Evolutionary conservation across 2,888 invertebrate genomes (phyloP).

Genomic region (Empis livida): DNA sequence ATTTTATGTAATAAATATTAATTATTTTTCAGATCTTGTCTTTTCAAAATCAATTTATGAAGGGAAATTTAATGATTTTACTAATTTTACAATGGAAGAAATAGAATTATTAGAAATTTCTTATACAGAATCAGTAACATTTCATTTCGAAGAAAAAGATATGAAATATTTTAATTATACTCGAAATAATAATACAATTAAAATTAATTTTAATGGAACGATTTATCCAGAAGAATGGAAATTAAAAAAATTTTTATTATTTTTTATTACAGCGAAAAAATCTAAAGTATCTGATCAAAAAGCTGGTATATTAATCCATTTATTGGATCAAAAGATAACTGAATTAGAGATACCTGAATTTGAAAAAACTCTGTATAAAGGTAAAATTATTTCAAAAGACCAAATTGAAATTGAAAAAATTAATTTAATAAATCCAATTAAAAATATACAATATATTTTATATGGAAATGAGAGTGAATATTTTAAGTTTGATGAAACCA

Average conservation of each 20-base stretch:
- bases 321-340: slow-evolving; percentile 1
- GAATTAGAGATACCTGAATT: slow-evolving; percentile 10
- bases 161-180: slow-evolving; percentile 6
- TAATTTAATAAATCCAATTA: slow-evolving; percentile 7
- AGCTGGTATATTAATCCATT: slow-evolving; percentile 7
- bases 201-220: slow-evolving; percentile 8
- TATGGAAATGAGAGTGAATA: slow-evolving; percentile 10
- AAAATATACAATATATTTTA: slow-evolving; percentile 9
- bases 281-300: slow-evolving; percentile 8
- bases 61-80: slow-evolving; percentile 10
- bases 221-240: slow-evolving; percentile 7
- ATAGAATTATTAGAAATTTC: slow-evolving; percentile 11
- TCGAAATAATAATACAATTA: slow-evolving; percentile 5
- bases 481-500: slow-evolving; percentile 7
- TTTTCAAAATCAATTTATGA: slow-evolving; percentile 12
- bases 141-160: slow-evolving; percentile 8
- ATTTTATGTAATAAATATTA: not conserved
- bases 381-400: slow-evolving; percentile 10
- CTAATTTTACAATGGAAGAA: slow-evolving; percentile 6
- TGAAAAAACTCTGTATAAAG: slow-evolving; percentile 14
- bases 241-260: slow-evolving; percentile 9
- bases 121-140: slow-evolving; percentile 6
- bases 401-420: slow-evolving; percentile 13
- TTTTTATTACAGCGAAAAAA: slow-evolving; percentile 13
- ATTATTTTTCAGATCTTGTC: slow-evolving; percentile 2